These are phyloP conservation scores for Mesoclemmys tuberculata DNA, from an alignment of 2,113 vertebrate genomes.

Conservation along the genomic window DNA sequence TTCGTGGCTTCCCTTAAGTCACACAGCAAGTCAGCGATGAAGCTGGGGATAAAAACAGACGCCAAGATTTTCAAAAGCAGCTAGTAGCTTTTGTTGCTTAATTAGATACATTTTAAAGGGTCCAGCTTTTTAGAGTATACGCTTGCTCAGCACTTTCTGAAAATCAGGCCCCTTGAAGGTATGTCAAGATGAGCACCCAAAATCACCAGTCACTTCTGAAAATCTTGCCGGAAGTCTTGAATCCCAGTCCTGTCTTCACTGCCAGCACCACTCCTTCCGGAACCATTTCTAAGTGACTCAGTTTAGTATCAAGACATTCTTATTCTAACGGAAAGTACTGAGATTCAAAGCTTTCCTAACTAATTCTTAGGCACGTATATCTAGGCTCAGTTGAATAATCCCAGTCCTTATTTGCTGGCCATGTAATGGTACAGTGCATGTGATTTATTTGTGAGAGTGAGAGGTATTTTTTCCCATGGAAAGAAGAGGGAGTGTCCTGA, in stretches of 20 bases:
- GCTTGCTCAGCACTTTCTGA: background rate
- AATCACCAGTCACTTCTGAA: accelerated
- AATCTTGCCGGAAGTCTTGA: background rate
- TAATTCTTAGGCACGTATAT: background rate
- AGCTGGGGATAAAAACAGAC: background rate
- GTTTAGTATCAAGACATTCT: background rate
- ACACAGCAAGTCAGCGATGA: background rate
- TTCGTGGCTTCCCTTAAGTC: background rate
- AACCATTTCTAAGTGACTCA: background rate
- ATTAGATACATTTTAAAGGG: background rate
- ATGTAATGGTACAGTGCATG: background rate
- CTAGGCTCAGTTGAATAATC: background rate
- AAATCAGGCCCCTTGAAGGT: background rate
- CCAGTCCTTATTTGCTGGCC: background rate
- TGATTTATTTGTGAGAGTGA: background rate
- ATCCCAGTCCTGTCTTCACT: background rate
- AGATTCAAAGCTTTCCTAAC: background rate
- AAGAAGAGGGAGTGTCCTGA: conserved; percentile 7
- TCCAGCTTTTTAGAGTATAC: background rate
- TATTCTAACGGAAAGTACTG: background rate
- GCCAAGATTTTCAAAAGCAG: background rate
- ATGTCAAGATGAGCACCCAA: accelerated
- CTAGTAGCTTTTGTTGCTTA: background rate
- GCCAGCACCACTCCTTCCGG: background rate
- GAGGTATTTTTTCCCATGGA: background rate